These are phyloP conservation scores for Danio kyathit DNA, from an alignment of 2,797 vertebrate genomes.

Conservation along the genomic window DNA sequence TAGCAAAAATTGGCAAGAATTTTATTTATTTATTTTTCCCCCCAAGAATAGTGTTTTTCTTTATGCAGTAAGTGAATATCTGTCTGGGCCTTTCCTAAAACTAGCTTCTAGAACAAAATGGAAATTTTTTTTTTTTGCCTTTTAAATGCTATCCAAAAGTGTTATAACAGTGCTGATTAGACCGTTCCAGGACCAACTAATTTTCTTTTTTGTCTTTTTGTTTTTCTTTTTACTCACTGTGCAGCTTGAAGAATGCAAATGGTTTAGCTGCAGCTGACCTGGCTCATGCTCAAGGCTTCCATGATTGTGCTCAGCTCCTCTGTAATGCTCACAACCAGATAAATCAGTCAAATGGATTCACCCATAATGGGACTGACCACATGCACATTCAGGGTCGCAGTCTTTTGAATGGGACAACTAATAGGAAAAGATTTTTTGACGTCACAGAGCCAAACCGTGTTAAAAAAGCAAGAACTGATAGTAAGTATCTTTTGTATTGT, in stretches of 20 bases:
- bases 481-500: constrained; percentile 63
- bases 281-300: constrained; percentile 92
- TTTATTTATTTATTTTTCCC: neutral
- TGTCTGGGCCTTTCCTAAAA: constrained; percentile 25
- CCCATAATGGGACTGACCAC: constrained; percentile 72
- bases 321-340: constrained; percentile 85
- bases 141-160: constrained; percentile 18
- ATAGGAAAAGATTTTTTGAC: constrained; percentile 88
- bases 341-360: constrained; percentile 79
- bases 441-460: constrained; percentile 75
- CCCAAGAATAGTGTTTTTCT: constrained; percentile 41
- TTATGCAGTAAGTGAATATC: constrained; percentile 55
- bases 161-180: neutral
- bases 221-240: constrained; percentile 67
- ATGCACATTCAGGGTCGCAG: constrained; percentile 66
- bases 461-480: constrained; percentile 86
- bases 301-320: constrained; percentile 90
- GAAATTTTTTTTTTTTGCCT: constrained; percentile 32
- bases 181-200: constrained; percentile 69
- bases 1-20: no score
- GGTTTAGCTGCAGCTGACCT: constrained; percentile 96
- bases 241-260: constrained; percentile 92
- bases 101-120: constrained; percentile 14
- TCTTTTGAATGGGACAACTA: constrained; percentile 72
- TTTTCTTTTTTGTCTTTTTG: constrained; percentile 60